A percentile compares a stretch with the other conserved stretches of the same genome.
These are phyloP conservation scores for Gymnopithys bicolor DNA, from an alignment of 2,797 vertebrate species.

Conservation along the genomic window DNA sequence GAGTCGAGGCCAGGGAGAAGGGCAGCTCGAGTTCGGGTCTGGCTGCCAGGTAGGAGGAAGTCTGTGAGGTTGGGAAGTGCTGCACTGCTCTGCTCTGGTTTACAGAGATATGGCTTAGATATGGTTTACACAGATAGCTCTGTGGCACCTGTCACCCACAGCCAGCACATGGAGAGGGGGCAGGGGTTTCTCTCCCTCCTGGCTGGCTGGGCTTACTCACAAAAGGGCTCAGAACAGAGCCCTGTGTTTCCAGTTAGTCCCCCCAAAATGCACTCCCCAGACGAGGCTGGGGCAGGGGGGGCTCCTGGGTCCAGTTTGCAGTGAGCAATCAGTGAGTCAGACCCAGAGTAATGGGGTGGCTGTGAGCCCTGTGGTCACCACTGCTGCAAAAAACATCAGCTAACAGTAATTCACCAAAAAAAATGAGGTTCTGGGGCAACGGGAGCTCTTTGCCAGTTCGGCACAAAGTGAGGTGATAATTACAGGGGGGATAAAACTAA, in stretches of 20 bases:
- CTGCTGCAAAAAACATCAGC: not conserved
- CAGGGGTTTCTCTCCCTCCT: not conserved
- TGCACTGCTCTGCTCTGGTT: not conserved
- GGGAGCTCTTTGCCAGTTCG: not conserved
- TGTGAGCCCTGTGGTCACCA: too few species aligned
- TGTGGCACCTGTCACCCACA: not conserved
- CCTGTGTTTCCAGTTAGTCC: not conserved
- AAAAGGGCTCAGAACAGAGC: not conserved
- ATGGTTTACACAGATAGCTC: not conserved
- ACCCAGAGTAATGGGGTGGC: accelerated
- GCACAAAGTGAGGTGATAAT: not conserved
- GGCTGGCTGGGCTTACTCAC: not conserved
- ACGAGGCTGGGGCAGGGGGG: not conserved
- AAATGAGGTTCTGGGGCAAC: not conserved
- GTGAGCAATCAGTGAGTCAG: accelerated
- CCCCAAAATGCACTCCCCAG: accelerated
- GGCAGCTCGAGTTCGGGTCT: not conserved
- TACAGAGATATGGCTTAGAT: not conserved
- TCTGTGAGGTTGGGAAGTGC: not conserved
- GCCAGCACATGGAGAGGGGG: not conserved
- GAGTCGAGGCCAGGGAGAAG: not conserved
- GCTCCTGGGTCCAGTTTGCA: not conserved
- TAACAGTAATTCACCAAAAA: not conserved
- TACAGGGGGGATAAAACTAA: not conserved
- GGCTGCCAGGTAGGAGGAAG: not conserved